Evolutionary conservation across 2,797 vertebrate species (phyloP).

Genomic region (Scarus forsteni): DNA sequence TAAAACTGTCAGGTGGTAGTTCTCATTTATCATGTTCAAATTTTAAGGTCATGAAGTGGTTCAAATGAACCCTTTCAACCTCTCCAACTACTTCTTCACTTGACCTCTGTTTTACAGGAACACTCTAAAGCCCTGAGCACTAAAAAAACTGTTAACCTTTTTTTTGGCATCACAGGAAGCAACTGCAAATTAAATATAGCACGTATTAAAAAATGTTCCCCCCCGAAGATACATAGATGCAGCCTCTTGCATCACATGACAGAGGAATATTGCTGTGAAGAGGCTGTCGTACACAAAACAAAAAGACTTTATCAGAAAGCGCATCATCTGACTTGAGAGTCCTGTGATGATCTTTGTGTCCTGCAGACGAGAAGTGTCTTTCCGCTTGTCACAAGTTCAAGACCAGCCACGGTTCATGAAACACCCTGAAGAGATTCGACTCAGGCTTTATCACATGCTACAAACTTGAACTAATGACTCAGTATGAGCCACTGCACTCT

Average conservation of each 20-base stretch:
- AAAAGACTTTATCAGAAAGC: slow-evolving; percentile 41
- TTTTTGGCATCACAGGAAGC: slow-evolving; percentile 11
- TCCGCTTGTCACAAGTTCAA: slow-evolving; percentile 62
- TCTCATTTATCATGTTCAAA: too few species aligned
- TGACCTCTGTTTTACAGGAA: slow-evolving; percentile 21
- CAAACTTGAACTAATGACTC: slow-evolving; percentile 33
- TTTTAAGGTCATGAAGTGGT: neutral
- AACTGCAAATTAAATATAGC: slow-evolving; percentile 8
- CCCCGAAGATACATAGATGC: neutral
- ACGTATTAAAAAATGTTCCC: slow-evolving; percentile 15
- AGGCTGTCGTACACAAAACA: slow-evolving; percentile 33
- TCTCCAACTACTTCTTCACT: neutral
- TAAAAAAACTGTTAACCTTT: slow-evolving; percentile 4
- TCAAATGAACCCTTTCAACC: slow-evolving; percentile 6
- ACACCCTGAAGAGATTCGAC: slow-evolving; percentile 18
- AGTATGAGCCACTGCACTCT: slow-evolving; percentile 20
- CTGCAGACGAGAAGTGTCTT: slow-evolving; percentile 33
- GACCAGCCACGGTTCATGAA: slow-evolving; percentile 17
- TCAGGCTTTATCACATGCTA: slow-evolving; percentile 63
- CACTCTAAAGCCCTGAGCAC: neutral
- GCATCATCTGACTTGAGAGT: slow-evolving; percentile 69
- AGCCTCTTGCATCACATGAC: slow-evolving; percentile 62
- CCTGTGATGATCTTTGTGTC: slow-evolving; percentile 67
- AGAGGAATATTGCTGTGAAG: slow-evolving; percentile 40
- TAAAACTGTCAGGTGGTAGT: too few species aligned